A percentile compares a stretch with the other conserved stretches of the same genome.
These are phyloP conservation scores for Catalaphyllia jardinei DNA, from an alignment of 64 coral and sea anemone genomes.

Conservation along the genomic window DNA sequence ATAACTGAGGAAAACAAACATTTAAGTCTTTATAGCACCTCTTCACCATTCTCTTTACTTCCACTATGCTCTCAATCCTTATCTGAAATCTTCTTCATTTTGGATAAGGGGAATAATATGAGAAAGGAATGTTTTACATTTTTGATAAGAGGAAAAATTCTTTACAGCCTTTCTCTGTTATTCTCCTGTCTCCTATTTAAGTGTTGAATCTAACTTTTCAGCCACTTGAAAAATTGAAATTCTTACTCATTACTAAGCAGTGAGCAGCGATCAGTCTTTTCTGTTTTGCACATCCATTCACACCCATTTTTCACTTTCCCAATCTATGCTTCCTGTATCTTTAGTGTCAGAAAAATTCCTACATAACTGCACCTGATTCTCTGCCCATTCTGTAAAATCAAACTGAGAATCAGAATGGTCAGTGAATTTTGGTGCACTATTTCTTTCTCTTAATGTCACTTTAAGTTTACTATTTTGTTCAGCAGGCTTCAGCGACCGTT, in stretches of 20 bases:
- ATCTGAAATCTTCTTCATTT: too few relatives aligned
- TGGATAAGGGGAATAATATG: too few relatives aligned
- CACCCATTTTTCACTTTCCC: neutral
- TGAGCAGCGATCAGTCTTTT: neutral
- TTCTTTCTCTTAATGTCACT: neutral
- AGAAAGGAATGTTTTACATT: too few relatives aligned
- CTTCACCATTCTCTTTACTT: too few relatives aligned
- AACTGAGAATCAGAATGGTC: neutral
- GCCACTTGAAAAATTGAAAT: slow-evolving; percentile 23
- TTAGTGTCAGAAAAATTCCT: neutral
- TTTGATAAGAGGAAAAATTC: too few relatives aligned
- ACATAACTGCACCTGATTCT: neutral
- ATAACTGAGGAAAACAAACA: too few relatives aligned
- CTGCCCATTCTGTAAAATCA: neutral
- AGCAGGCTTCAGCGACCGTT: neutral
- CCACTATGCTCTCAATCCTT: too few relatives aligned
- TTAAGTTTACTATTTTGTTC: neutral
- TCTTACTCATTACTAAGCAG: neutral
- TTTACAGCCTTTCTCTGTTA: neutral
- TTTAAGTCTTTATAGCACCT: too few relatives aligned
- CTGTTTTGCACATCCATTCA: neutral
- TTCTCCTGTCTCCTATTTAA: slow-evolving; percentile 8
- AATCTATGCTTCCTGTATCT: neutral
- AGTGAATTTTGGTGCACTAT: too few relatives aligned
- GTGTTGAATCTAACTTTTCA: slow-evolving; percentile 10